Evolutionary conservation across 2,797 vertebrate species (phyloP).

Genomic region (Sebastolobus alascanus): DNA sequence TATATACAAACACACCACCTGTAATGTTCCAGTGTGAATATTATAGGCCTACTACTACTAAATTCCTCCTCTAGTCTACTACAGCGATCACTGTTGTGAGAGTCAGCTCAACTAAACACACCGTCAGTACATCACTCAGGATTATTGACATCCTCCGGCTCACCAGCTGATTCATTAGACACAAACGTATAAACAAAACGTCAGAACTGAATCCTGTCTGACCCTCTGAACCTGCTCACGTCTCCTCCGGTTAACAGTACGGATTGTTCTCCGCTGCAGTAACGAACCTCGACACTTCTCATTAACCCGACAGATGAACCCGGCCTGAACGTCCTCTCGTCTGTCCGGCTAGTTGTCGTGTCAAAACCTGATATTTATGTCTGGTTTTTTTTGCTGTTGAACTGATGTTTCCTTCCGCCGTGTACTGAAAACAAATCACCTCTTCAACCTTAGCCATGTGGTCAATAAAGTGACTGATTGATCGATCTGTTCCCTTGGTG

Average conservation of each 20-base stretch:
- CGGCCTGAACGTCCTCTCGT: neutral
- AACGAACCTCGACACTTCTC: conserved; percentile 20
- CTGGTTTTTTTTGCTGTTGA: neutral
- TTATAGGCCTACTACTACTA: too few relatives aligned
- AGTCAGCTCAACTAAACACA: neutral
- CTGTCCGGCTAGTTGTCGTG: neutral
- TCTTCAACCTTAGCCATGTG: neutral
- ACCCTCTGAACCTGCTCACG: neutral
- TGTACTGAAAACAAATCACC: conserved; percentile 2
- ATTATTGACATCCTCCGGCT: conserved; percentile 7
- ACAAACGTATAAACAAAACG: neutral
- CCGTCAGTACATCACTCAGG: conserved; percentile 16
- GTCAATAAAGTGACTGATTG: neutral
- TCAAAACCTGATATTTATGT: neutral
- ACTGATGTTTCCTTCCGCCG: neutral
- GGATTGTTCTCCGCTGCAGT: neutral
- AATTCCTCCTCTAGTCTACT: accelerated
- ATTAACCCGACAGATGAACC: conserved; percentile 38
- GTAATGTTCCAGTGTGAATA: too few relatives aligned
- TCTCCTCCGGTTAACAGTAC: neutral
- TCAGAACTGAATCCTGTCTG: neutral
- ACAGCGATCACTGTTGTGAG: neutral
- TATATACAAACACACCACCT: too few relatives aligned
- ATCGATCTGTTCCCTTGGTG: neutral
- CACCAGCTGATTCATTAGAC: neutral